A percentile compares a stretch with the other conserved stretches of the same genome.
Conservation (phyloP, 1,140 invertebrate species). For the Ladona fulva region DNA sequence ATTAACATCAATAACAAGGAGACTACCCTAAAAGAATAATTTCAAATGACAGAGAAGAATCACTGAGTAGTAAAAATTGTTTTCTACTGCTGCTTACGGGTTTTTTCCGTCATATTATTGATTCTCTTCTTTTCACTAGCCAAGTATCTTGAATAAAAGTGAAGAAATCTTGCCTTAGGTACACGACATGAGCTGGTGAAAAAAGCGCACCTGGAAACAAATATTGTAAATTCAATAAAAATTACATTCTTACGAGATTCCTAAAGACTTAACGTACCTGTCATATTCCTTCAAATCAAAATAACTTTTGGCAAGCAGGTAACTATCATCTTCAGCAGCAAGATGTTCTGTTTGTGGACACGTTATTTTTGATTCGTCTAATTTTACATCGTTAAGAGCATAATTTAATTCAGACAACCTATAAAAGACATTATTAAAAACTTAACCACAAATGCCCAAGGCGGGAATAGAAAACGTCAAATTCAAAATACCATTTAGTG, state of each 20-base stretch:
- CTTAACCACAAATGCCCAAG: no score
- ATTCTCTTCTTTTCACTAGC: background rate
- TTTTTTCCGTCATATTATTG: background rate
- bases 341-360: conserved; percentile 24
- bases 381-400: conserved; percentile 56
- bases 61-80: no score
- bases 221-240: background rate
- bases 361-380: conserved; percentile 34
- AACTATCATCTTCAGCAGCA: conserved; percentile 57
- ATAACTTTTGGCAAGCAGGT: conserved; percentile 75
- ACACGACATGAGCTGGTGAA: background rate
- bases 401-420: conserved; percentile 75
- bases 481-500: conserved; percentile 57
- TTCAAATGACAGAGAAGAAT: no score
- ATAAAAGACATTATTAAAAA: conserved; percentile 14
- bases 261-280: conserved; percentile 28
- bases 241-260: background rate
- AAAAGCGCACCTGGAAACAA: background rate
- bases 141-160: background rate
- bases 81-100: background rate
- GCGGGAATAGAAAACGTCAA: no score
- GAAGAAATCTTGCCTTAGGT: background rate
- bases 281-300: conserved; percentile 91
- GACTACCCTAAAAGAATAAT: no score
- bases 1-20: no score